Conservation (phyloP, 1,140 invertebrate genomes). For the Drosophila suzukii region DNA sequence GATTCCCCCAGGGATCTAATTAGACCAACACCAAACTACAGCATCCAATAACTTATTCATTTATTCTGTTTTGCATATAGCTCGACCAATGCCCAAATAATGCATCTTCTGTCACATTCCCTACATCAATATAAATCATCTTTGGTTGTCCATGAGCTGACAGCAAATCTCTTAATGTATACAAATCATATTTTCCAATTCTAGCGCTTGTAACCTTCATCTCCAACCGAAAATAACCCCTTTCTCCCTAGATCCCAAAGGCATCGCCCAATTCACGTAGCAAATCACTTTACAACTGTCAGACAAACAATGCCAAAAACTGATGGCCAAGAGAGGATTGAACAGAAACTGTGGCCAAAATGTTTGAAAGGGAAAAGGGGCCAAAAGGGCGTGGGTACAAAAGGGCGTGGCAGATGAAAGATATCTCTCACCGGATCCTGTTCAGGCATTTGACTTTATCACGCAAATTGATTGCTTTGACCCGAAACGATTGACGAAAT, state of each 20-base stretch:
- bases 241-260: constrained; percentile 19
- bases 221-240: constrained; percentile 6
- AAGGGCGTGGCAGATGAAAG: constrained; percentile 12
- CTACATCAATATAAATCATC: constrained; percentile 62
- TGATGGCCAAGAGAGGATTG: constrained; percentile 22
- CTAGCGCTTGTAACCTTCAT: constrained; percentile 6
- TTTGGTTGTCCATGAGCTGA: constrained; percentile 40
- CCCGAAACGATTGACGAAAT: constrained; percentile 73
- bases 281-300: constrained; percentile 81
- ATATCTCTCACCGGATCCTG: constrained; percentile 40
- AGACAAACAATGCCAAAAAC: constrained; percentile 66
- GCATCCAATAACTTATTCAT: constrained; percentile 32
- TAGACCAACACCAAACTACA: constrained; percentile 10
- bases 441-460: constrained; percentile 72
- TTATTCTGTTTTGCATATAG: constrained; percentile 27
- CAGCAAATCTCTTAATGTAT: constrained; percentile 60
- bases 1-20: constrained; percentile 17
- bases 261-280: constrained; percentile 60
- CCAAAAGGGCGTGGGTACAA: background rate
- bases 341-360: background rate
- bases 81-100: constrained; percentile 15
- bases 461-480: constrained; percentile 79
- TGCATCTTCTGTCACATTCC: constrained; percentile 38
- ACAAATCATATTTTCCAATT: constrained; percentile 77
- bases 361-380: background rate